These are phyloP conservation scores for Sminthurinus aureus DNA, from an alignment of 2,888 invertebrate genomes.

Conservation along the genomic window DNA sequence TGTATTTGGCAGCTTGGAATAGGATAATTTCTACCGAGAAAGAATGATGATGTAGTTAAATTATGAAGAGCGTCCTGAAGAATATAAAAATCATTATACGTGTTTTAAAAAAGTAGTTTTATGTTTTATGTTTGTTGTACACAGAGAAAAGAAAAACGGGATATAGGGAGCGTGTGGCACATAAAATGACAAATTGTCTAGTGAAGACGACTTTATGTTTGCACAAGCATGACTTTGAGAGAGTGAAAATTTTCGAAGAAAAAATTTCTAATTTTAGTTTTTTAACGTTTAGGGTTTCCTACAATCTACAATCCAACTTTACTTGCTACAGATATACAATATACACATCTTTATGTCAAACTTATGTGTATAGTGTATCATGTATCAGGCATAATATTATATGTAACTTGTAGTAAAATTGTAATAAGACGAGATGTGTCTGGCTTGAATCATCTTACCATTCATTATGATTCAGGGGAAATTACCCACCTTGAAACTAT, in stretches of 20 bases:
- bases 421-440: too few species aligned
- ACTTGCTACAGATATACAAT: too few species aligned
- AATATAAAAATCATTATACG: too few species aligned
- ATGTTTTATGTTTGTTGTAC: too few species aligned
- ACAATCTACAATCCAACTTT: neutral
- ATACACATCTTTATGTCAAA: neutral
- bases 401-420: neutral
- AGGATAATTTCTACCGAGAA: too few species aligned
- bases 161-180: neutral
- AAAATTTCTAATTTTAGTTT: slow-evolving; percentile 14
- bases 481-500: neutral
- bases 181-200: slow-evolving; percentile 12
- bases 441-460: too few species aligned
- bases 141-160: neutral
- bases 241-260: neutral
- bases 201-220: neutral
- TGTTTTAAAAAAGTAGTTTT: too few species aligned
- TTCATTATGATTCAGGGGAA: neutral
- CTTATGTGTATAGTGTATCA: neutral
- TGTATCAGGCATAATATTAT: neutral
- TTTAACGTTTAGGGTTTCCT: slow-evolving; percentile 3
- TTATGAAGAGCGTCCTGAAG: too few species aligned
- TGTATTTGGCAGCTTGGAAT: too few species aligned
- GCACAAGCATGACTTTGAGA: neutral
- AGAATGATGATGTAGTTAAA: too few species aligned